Base-by-base conservation (phyloP, 1,140 invertebrate species). In the Psilanteris sp. region DNA sequence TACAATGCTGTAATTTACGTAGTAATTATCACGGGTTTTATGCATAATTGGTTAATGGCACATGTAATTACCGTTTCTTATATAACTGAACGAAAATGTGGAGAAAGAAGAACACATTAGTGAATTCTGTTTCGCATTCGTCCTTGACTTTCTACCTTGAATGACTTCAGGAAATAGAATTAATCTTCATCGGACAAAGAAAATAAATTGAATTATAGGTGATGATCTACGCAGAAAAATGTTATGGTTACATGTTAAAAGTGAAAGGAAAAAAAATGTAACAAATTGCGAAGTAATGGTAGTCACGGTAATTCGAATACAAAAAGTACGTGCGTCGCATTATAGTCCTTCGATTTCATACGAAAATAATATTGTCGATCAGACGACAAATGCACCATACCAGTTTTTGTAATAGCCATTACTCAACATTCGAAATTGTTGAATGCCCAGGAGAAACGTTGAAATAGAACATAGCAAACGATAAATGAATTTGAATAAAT, bases 121-220 rank as follows among this genome's bases (percentile, higher is more conserved):
- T 16, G 14, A 9, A 32, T 32, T 46, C 0, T 16, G 15, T 39
- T 52, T 32, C 29, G 41, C n/a, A 1, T 6, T 50, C 14, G 59
- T 50, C 61, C 61, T 74, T 67, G 71, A 74, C 61, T 67, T 67
- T 55, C 71, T 61, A 55, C 54, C 71, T 67, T 67, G 61, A 37
- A 22, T 54, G 14, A 34, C 24, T 34, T 11, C 54, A 74, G 71
- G 37, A 62, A 61, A 61, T 74, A 52, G 36, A 67, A 67, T 71
- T 36, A 22, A 24, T 44, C 31, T 52, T 36, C 32, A 31, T 29
- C 20, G 26, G 11, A 26, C 52, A 41, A 73, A 62, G 55, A 61
- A 55, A 72, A 50, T 36, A 22, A 11, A 34, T 10, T 18, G 22
- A 2, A 27, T 10, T n/a, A n/a, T 54, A 54, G 31, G 46, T 13